A percentile compares a stretch with the other conserved stretches of the same genome.
phyloP scores from a whole-genome alignment of 2,797 vertebrate species.

The Oreochromis grahami region DNA sequence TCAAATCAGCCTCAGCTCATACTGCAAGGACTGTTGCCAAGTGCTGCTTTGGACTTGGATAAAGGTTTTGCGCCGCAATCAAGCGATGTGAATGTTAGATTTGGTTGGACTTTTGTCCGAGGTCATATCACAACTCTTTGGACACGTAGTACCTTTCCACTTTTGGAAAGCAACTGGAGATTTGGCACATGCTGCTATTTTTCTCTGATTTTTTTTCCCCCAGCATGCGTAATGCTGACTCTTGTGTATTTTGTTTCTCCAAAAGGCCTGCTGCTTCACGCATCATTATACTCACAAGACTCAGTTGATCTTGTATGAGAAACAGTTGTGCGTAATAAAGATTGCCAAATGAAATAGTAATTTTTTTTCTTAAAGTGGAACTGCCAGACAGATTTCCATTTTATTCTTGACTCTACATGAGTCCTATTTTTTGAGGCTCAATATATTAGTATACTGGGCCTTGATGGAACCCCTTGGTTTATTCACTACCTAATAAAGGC shows the following conservation, averaged over 20 bases:
- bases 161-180: constrained; percentile 12
- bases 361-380: not conserved
- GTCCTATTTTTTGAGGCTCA: not conserved
- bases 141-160: not conserved
- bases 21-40: not conserved
- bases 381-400: not conserved
- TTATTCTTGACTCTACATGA: not conserved
- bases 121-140: not conserved
- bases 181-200: not conserved
- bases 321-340: constrained; percentile 6
- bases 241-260: not conserved
- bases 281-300: not conserved
- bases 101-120: not conserved
- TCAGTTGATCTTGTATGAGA: constrained; percentile 9
- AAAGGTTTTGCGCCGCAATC: constrained; percentile 27
- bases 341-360: not conserved
- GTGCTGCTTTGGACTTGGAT: constrained; percentile 1
- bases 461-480: not conserved
- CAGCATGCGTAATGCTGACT: not conserved
- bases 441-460: not conserved
- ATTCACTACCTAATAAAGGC: not conserved
- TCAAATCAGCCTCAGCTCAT: not conserved
- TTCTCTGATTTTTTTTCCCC: not conserved
- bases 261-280: constrained; percentile 1
- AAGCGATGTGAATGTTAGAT: constrained; percentile 14